These are phyloP conservation scores for Creontiades dilutus DNA, from an alignment of 2,888 invertebrate species.

Conservation along the genomic window DNA sequence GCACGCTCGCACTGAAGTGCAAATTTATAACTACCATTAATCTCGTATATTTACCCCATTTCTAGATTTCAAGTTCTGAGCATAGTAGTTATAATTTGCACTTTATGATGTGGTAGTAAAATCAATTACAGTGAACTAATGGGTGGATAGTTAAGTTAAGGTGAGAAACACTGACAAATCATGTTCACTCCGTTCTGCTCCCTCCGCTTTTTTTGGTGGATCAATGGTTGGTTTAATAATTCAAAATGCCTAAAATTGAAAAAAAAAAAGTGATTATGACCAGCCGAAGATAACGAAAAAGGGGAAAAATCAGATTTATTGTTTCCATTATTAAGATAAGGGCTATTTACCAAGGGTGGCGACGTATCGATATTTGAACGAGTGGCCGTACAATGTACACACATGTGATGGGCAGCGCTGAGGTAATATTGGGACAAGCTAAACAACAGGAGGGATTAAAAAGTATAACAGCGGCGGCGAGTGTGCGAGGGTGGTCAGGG, in stretches of 20 bases:
- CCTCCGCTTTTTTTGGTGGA: background rate
- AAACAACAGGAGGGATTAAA: slow-evolving; percentile 67
- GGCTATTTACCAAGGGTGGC: slow-evolving; percentile 32
- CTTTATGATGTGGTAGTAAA: too few species aligned
- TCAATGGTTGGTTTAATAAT: background rate
- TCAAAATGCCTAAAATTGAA: background rate
- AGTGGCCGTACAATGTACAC: slow-evolving; percentile 37
- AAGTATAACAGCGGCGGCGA: slow-evolving; percentile 38
- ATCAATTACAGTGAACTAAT: too few species aligned
- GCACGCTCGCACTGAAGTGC: too few species aligned
- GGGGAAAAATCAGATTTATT: slow-evolving; percentile 61
- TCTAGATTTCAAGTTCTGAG: too few species aligned
- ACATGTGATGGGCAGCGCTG: slow-evolving; percentile 50
- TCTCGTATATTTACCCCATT: too few species aligned
- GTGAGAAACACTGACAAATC: background rate
- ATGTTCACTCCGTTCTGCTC: background rate
- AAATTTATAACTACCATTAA: too few species aligned
- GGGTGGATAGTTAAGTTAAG: background rate
- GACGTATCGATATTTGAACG: slow-evolving; percentile 68
- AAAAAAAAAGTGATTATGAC: slow-evolving; percentile 16
- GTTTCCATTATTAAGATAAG: slow-evolving; percentile 57
- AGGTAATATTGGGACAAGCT: slow-evolving; percentile 67
- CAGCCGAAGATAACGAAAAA: slow-evolving; percentile 11
- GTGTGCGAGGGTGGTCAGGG: background rate
- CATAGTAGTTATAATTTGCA: too few species aligned